Base-by-base conservation (phyloP, 2,113 vertebrate species). In the Microtus ochrogaster region DNA sequence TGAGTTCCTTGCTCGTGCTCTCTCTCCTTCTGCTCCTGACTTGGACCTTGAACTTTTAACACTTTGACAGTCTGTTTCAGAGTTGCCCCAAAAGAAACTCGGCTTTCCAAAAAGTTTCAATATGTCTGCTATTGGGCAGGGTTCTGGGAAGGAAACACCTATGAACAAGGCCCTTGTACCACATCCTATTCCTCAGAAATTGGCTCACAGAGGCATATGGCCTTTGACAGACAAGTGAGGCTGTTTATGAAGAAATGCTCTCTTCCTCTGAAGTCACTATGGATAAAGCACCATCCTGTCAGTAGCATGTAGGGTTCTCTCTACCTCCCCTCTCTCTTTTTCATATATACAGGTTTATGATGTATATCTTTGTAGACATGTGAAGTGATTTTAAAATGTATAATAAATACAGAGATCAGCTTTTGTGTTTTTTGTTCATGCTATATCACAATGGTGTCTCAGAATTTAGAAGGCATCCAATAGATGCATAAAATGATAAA, bases 401-500 rank as follows among this genome's bases (percentile, higher is more conserved):
- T 17, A 1, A 63, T 63, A 85, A 65, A 93, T 39, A 72, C 8
- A 92, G 63, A 41, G 24, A 76, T 47, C 47, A 47, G 74, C 24
- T 76, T 76, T 47, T 76, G 74, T 44, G 41, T 28, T 41, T 47
- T 94, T 88, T 91, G 36, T 70, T 91, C 70, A 84, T 79, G 2
- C 19, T 52, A 1, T 61, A 89, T 79, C 26, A 96, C 47, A 81
- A 55, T 30, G 22, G 19, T 84, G 33, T 52, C 49, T 78, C 52
- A 52, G 10, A 2, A 66, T 92, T 65, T 68, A 90, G 36, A 90
- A 94, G 28, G 17, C 52, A 88, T 79, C 63, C 58, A 91, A 41
- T 66, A 97, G 87, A 89, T 41, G 39, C 74, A 47, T 36, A 12
- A 89, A 84, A 70, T 65, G 92, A 47, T 52, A 47, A 10, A 81